Evolutionary conservation across 2,888 invertebrate species (phyloP), one percentile per base, ranked within the genome.

Genomic region (Limnephilus marmoratus): DNA sequence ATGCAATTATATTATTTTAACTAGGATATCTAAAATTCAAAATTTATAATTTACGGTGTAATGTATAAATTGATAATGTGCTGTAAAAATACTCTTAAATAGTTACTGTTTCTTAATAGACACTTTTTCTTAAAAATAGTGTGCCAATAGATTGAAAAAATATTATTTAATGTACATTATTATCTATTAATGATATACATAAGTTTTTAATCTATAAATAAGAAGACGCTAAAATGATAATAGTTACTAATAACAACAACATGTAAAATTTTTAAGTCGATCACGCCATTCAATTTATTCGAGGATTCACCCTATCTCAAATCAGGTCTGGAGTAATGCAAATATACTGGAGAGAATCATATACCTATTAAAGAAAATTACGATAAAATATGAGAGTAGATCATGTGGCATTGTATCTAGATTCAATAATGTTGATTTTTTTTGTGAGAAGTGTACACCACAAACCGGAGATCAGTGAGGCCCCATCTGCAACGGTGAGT

Each of bases 21-120:
- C 29, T 68, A 68, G 68, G 9, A 68, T 68, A 68, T 85, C 34
- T 91, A 91, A 68, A 81, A 91, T 91, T 85, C 37, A 91, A 91
- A 80, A 53, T n/a, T 45, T 81, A 81, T 49, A 53, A 82, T 88
- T 45, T 91, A 91, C 41, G 89, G 89, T 92, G 90, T 92, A 91
- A 68, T 92, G 53, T 87, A 93, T 92, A 93, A 93, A 90, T 90
- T 92, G 92, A 93, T 91, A 93, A 90, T 93, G 93, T 93, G 93
- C 93, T 93, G 93, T 93, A 93, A 93, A 93, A 93, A 88, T 90
- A 91, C 34, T 86, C 29, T 89, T 80, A 90, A 85, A 37, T 88
- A 90, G 31, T 53, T 49, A 86, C 86, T 90, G 80, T 91, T 49
- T 29, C 82, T 82, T 91, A 91, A 81, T 91, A 91, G 81, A 91